Evolutionary conservation across 2,888 invertebrate species (phyloP), one percentile per base, ranked within the genome.

Genomic region (Brassicogethes aeneus): DNA sequence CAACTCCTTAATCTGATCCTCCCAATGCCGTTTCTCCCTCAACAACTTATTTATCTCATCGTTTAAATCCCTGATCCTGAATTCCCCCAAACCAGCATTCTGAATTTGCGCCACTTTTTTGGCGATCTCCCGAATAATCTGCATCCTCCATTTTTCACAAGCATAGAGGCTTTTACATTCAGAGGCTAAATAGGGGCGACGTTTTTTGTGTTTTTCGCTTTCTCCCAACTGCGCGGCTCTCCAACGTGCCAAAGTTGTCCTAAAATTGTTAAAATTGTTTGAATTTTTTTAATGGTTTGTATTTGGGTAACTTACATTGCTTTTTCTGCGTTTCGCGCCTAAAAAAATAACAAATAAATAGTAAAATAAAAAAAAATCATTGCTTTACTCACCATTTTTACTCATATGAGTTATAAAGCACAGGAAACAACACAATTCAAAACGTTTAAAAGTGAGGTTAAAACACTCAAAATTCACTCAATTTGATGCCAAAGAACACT

Each of bases 51-150:
- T 99, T 53, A 99, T 99, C 69, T 99, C 97, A 70, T 99, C 99
- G 66, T 99, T 99, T 15, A 99, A 71, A 65, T 99, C 99, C 12
- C 99, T 78, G 48, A 99, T 90, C 15, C 96, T 82, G 65, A 96
- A 99, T 70, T 99, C 99, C 2, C 99, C 99, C n/a, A 99, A 75
- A 42, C 99, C 99, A 50, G 99, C 93, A 70, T 97, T 97, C 66
- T 99, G 99, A 64, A 99, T 99, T 69, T 96, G 94, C 1, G 97
- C 90, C 0, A 99, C 97, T 74, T 99, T 99, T 62, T 94, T 90
- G 0, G 97, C 93, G 32, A 99, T 87, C 70, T 99, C 99, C 41
- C 95, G 75, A 41, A 99, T 91, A 44, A 99, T 94, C 66, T 99
- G 96, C 67, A 93, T 76, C 48, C 99, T 75, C 85, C 94, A 97